Percentiles rank a stretch among this genome's conserved stretches.
These are phyloP conservation scores for Bellardia pandia DNA, from an alignment of 2,888 invertebrate genomes.

Conservation along the genomic window DNA sequence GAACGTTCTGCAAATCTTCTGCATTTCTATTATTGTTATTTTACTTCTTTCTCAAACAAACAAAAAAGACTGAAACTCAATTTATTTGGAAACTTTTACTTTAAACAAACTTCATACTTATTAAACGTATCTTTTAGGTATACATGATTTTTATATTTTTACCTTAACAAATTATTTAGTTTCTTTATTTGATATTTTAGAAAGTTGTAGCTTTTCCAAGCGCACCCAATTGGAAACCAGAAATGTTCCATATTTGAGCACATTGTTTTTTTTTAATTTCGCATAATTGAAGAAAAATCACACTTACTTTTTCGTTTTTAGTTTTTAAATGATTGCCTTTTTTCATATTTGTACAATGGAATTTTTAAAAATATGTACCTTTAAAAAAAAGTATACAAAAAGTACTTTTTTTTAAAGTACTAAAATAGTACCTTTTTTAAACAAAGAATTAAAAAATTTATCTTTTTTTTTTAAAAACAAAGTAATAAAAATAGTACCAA, in stretches of 20 bases:
- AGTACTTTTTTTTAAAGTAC: too few relatives aligned
- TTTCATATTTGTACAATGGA: too few relatives aligned
- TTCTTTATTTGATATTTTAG: slow-evolving; percentile 15
- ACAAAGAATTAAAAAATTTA: too few relatives aligned
- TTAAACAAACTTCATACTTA: slow-evolving; percentile 8
- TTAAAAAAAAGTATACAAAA: too few relatives aligned
- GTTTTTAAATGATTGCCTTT: too few relatives aligned
- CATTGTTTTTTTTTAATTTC: slow-evolving; percentile 29
- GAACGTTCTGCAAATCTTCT: slow-evolving; percentile 48
- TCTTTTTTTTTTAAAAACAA: too few relatives aligned
- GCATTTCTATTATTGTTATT: slow-evolving; percentile 50
- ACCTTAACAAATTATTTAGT: slow-evolving; percentile 34
- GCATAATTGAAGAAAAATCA: neutral
- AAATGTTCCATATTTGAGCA: slow-evolving; percentile 10
- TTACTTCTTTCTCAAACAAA: slow-evolving; percentile 29
- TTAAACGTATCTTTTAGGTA: slow-evolving; percentile 58
- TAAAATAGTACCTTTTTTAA: too few relatives aligned
- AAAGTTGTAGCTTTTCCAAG: slow-evolving; percentile 43
- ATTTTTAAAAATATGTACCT: too few relatives aligned
- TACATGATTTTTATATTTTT: slow-evolving; percentile 33
- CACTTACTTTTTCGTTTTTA: too few relatives aligned
- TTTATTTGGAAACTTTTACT: slow-evolving; percentile 37
- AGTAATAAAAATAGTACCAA: too few relatives aligned
- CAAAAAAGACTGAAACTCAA: slow-evolving; percentile 52
- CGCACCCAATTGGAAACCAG: neutral